Evolutionary conservation across 2,797 vertebrate species (phyloP), one percentile per base, ranked within the genome.

Genomic region (Acanthurus leucopareius): DNA sequence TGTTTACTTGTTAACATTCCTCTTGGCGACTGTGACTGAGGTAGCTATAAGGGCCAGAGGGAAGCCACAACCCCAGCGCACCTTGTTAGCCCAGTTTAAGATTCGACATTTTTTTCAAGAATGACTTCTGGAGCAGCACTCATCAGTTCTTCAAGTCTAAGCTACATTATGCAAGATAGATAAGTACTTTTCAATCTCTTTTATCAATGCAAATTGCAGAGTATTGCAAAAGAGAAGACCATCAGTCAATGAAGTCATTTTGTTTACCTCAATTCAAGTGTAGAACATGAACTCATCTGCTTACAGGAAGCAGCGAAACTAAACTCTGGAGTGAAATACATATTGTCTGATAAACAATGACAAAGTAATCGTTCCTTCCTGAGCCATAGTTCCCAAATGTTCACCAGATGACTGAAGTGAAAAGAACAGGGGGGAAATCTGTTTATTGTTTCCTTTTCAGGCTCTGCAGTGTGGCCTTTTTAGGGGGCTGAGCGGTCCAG

Each of bases 1-100:
- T 83, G 87, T 89, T 92, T 91, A 91, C 92, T 92, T 93, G 88
- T 94, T 93, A 94, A 92, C 88, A 91, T 95, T 94, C 93, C 91
- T 89, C 69, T 83, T 47, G 80, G 60, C 20, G 61, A 88, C 77
- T 83, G 69, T 87, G 84, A 64, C 72, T 28, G 82, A 70, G 68
- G 79, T 72, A 56, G 58, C 82, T 86, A 64, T 78, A 77, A 83
- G 75, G 69, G 73, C 77, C 73, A 64, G 78, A 79, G 80, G 75
- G 63, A 68, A 76, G 82, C 60, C 45, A 10, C 5, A 48, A 83
- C 74, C 71, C 62, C 57, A 17, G 57, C 2, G 6, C 42, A 69
- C 53, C 63, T 57, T 60, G 51, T 54, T 44, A 66, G 74, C 57
- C 42, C 47, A 56, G 15, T 60, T 76, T 58, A 38, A 58, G 52